Conservation (phyloP, 2,888 invertebrate species). For the Chymomyza fuscimana region DNA sequence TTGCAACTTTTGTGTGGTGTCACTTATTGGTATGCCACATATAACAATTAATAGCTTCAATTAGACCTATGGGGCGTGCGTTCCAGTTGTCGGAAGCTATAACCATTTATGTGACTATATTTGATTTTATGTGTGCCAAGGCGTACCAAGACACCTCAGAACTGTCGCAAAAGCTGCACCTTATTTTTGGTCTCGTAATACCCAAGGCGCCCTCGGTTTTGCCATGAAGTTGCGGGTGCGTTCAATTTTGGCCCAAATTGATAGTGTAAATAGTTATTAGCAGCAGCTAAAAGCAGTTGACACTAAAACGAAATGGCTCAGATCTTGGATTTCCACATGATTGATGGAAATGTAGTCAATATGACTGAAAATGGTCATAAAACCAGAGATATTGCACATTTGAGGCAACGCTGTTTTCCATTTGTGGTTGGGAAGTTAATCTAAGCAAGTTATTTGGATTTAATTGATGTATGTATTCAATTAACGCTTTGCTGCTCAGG, state of each 20-base stretch:
- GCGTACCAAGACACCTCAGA: constrained; percentile 36
- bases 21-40: constrained; percentile 50
- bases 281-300: constrained; percentile 39
- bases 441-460: neutral
- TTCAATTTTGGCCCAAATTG: constrained; percentile 48
- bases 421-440: neutral
- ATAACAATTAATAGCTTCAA: constrained; percentile 71
- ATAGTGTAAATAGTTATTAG: constrained; percentile 50
- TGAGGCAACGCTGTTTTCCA: neutral
- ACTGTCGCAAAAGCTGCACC: constrained; percentile 53
- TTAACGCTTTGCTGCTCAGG: neutral
- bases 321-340: neutral
- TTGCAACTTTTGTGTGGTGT: constrained; percentile 15
- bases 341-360: neutral
- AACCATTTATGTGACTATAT: constrained; percentile 70
- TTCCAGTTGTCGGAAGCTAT: constrained; percentile 71
- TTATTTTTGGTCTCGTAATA: neutral
- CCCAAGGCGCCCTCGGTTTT: constrained; percentile 1
- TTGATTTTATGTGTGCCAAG: constrained; percentile 63
- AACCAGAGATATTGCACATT: neutral
- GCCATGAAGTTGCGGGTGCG: constrained; percentile 56
- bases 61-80: constrained; percentile 67
- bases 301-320: constrained; percentile 25
- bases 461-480: neutral
- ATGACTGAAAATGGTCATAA: too few species aligned